phyloP scores from a whole-genome alignment of 2,113 vertebrate genomes.

The Axis porcinus region DNA sequence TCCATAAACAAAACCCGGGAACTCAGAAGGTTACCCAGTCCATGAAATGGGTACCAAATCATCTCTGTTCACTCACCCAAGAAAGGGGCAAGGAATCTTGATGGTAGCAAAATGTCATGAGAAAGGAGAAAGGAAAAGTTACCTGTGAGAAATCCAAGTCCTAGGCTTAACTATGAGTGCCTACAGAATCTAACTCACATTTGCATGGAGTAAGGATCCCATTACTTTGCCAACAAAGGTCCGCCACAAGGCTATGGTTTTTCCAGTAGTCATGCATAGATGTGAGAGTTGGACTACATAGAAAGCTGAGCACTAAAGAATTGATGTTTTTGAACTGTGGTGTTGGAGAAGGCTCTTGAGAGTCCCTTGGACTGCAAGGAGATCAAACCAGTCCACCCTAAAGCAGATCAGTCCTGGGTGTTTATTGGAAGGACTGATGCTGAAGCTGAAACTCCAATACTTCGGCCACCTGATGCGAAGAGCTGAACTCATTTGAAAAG shows the following conservation, averaged over 20 bases:
- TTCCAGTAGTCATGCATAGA: neutral
- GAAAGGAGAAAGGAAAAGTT: neutral
- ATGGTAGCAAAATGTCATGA: neutral
- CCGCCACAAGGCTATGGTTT: neutral
- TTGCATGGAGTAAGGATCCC: neutral
- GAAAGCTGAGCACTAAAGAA: rapidly evolving
- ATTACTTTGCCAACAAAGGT: neutral
- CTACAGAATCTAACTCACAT: neutral
- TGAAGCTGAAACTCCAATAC: neutral
- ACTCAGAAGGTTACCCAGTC: neutral
- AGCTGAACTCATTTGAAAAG: neutral
- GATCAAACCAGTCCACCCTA: neutral
- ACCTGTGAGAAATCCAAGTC: neutral
- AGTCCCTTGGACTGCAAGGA: neutral
- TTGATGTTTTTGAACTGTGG: neutral
- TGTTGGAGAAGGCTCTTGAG: neutral
- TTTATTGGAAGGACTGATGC: neutral
- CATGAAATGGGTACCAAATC: neutral
- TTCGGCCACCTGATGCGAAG: neutral
- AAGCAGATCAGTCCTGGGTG: neutral
- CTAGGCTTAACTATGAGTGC: neutral
- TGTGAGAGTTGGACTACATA: neutral
- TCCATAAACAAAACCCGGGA: neutral
- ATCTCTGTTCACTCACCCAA: neutral
- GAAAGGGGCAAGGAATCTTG: neutral